Evolutionary conservation across 1,140 invertebrate genomes (phyloP).

Genomic region (Scaptodrosophila lebanonensis): DNA sequence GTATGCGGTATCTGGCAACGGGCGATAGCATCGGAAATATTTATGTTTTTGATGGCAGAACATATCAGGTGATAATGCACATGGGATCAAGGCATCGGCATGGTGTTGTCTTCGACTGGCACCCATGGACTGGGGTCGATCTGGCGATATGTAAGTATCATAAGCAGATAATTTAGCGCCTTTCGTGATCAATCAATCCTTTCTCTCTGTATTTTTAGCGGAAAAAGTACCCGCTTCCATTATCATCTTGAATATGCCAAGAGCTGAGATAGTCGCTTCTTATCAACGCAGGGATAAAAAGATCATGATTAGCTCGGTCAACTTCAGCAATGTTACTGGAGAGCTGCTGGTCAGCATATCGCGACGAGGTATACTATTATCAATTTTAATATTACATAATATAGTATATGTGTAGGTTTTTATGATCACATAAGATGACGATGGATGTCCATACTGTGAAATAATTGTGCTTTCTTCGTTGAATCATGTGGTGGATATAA

Average conservation of each 20-base stretch:
- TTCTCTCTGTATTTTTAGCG: slow-evolving; percentile 17
- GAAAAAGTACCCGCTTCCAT: slow-evolving; percentile 55
- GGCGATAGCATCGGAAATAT: slow-evolving; percentile 53
- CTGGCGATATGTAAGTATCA: slow-evolving; percentile 53
- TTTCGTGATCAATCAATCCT: not conserved
- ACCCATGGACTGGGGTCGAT: slow-evolving; percentile 66
- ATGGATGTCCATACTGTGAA: slow-evolving; percentile 32
- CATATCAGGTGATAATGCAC: slow-evolving; percentile 20
- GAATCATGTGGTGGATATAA: slow-evolving; percentile 61
- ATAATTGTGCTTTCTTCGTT: slow-evolving; percentile 65
- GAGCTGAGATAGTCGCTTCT: slow-evolving; percentile 53
- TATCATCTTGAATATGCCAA: slow-evolving; percentile 51
- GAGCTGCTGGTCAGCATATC: slow-evolving; percentile 65
- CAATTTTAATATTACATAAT: not conserved
- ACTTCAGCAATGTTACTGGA: slow-evolving; percentile 66
- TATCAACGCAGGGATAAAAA: slow-evolving; percentile 54
- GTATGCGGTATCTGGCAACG: slow-evolving; percentile 55
- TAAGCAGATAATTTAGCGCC: not conserved
- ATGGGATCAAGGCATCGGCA: slow-evolving; percentile 13
- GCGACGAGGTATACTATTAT: slow-evolving; percentile 26
- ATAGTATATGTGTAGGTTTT: not conserved
- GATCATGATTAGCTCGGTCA: slow-evolving; percentile 50
- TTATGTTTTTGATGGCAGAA: slow-evolving; percentile 42
- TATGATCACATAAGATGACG: slow-evolving; percentile 19
- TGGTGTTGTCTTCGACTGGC: slow-evolving; percentile 60